Evolutionary conservation across 2,888 invertebrate genomes (phyloP).

Genomic region (Erebia palarica): DNA sequence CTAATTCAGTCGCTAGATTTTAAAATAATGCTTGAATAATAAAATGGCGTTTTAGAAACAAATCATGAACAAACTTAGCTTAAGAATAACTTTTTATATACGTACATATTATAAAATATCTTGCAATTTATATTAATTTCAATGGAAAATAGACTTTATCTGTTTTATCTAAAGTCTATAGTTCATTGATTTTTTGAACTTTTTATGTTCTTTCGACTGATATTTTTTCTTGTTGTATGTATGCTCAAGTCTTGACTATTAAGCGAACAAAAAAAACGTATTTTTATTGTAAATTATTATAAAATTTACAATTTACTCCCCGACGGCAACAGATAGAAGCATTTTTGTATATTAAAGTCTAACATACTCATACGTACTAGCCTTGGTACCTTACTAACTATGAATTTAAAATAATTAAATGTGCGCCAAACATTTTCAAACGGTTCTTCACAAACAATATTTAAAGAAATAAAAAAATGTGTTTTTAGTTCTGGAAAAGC

Average conservation of each 20-base stretch:
- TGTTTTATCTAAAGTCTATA: background rate
- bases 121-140: constrained; percentile 8
- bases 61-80: constrained; percentile 48
- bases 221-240: constrained; percentile 25
- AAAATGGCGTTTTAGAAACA: constrained; percentile 6
- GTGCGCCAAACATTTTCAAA: background rate
- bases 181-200: constrained; percentile 17
- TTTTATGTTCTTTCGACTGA: constrained; percentile 28
- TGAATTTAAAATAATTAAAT: background rate
- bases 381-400: too few species aligned
- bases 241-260: constrained; percentile 28
- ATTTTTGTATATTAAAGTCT: background rate
- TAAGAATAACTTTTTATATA: constrained; percentile 43
- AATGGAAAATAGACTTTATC: constrained; percentile 5
- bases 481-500: too few species aligned
- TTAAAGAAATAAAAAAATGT: too few species aligned
- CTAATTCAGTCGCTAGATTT: constrained; percentile 8
- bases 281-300: constrained; percentile 14
- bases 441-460: too few species aligned
- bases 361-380: too few species aligned
- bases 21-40: background rate
- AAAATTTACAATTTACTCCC: constrained; percentile 20
- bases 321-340: constrained; percentile 16
- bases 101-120: constrained; percentile 29
- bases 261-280: constrained; percentile 27